Evolutionary conservation across 2,113 vertebrate species (phyloP), one percentile per base, ranked within the genome.

Genomic region (Anarhynchus alexandrinus): DNA sequence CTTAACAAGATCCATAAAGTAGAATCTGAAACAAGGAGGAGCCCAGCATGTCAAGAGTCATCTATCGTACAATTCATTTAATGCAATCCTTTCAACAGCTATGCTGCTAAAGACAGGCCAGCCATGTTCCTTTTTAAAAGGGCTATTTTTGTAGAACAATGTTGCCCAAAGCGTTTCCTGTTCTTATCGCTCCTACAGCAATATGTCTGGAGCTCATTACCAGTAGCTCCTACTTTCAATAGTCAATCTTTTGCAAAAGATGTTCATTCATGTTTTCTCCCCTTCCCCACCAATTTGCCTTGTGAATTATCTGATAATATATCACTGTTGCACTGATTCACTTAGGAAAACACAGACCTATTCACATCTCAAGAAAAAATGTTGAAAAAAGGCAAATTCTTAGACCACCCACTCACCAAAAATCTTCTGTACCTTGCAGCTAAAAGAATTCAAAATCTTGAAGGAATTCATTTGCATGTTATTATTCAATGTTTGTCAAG

Each of bases 151-250:
- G 71, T 55, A 90, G 67, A 90, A 87, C 82, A 87, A 65, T 61
- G 83, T 95, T 95, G 94, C 93, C 83, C 90, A 96, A 95, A 97
- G 97, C 95, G 69, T 86, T 96, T 97, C 94, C 95, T 95, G 88
- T 67, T 89, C 94, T 96, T 96, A 96, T 96, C 88, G 2, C 76
- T 95, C 90, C 78, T 93, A 36, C 40, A 59, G 94, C 70, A 86
- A 29, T 49, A 79, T 69, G 92, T 94, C 90, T 97, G 95, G 95
- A 91, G 74, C 80, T 91, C 52, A 82, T 93, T 93, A 93, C 59
- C 66, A 94, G 91, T 93, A 96, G 79, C 83, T 94, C n/a, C 19
- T 71, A 80, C 61, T 86, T 93, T 79, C 88, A 96, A 49, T 93
- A 91, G 92, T 57, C 87, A 84, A 55, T 91, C 69, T 86, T 79